A percentile compares a stretch with the other conserved stretches of the same genome.
Evolutionary conservation across 2,888 invertebrate genomes (phyloP).

Genomic region (Drosophila stalkeri): DNA sequence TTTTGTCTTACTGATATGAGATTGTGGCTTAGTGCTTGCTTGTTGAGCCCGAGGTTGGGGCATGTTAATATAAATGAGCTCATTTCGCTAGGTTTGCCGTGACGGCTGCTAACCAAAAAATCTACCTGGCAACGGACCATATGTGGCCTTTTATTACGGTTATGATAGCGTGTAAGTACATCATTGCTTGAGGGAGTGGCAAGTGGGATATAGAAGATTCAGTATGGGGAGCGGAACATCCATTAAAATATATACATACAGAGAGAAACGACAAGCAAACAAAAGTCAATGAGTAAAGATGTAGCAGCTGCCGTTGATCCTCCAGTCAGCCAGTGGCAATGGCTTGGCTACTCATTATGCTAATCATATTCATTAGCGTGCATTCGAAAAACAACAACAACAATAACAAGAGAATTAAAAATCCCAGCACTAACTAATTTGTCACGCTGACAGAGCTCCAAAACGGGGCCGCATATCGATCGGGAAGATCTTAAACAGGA

Average conservation of each 20-base stretch:
- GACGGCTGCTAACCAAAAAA: slow-evolving; percentile 18
- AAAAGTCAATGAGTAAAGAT: neutral
- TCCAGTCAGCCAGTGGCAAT: slow-evolving; percentile 5
- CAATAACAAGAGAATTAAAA: slow-evolving; percentile 20
- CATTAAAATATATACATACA: slow-evolving; percentile 35
- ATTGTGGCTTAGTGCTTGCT: slow-evolving; percentile 20
- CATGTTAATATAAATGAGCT: slow-evolving; percentile 65
- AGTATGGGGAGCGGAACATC: neutral
- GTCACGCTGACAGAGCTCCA: slow-evolving; percentile 61
- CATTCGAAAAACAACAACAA: slow-evolving; percentile 32
- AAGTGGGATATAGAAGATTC: neutral
- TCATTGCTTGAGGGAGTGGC: slow-evolving; percentile 29
- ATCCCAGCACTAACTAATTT: slow-evolving; percentile 54
- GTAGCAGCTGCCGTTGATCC: slow-evolving; percentile 37
- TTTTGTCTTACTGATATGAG: slow-evolving; percentile 43
- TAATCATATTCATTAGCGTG: slow-evolving; percentile 75
- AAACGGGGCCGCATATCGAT: slow-evolving; percentile 49
- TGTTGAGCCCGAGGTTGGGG: neutral
- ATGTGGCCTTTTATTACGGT: slow-evolving; percentile 74
- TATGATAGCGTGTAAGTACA: slow-evolving; percentile 73
- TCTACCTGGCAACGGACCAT: slow-evolving; percentile 55
- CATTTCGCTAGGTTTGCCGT: slow-evolving; percentile 49
- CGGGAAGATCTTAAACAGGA: slow-evolving; percentile 47
- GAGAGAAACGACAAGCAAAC: slow-evolving; percentile 5
- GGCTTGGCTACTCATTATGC: slow-evolving; percentile 63